phyloP scores from a whole-genome alignment of 2,113 vertebrate species.

The Syrrhaptes paradoxus region DNA sequence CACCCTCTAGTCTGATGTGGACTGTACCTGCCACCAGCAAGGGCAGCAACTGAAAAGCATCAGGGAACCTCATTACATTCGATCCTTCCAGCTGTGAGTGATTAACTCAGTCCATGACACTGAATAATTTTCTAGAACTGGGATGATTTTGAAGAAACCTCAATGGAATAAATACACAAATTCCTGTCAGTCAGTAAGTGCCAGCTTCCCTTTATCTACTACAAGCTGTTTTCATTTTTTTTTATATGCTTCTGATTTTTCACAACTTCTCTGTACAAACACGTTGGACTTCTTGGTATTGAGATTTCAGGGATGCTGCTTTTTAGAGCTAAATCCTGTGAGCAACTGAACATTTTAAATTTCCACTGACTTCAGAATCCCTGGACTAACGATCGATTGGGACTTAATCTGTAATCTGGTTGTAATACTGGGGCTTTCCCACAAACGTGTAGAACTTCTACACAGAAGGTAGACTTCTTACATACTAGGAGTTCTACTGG shows the following conservation, averaged over 20 bases:
- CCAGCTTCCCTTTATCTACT: not conserved
- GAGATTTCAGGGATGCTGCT: not conserved
- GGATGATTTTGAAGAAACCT: not conserved
- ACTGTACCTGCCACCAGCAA: not conserved
- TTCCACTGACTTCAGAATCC: not conserved
- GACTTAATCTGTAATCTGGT: not conserved
- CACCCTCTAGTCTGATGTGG: not conserved
- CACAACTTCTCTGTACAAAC: not conserved
- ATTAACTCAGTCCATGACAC: not conserved
- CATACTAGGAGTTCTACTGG: not conserved
- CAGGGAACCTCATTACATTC: not conserved
- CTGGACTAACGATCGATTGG: not conserved
- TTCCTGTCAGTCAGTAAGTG: slow-evolving; percentile 10
- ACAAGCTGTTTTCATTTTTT: not conserved
- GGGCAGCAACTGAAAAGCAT: not conserved
- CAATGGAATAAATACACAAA: not conserved
- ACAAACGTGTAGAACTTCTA: not conserved
- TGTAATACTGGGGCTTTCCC: not conserved
- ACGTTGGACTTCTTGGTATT: not conserved
- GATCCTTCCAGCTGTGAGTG: not conserved
- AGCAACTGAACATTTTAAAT: not conserved
- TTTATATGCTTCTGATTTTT: not conserved
- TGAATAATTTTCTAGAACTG: not conserved
- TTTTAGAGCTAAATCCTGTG: not conserved
- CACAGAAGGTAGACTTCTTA: not conserved